phyloP scores from a whole-genome alignment of 2,797 vertebrate species.

The Dendrocincla fuliginosa region DNA sequence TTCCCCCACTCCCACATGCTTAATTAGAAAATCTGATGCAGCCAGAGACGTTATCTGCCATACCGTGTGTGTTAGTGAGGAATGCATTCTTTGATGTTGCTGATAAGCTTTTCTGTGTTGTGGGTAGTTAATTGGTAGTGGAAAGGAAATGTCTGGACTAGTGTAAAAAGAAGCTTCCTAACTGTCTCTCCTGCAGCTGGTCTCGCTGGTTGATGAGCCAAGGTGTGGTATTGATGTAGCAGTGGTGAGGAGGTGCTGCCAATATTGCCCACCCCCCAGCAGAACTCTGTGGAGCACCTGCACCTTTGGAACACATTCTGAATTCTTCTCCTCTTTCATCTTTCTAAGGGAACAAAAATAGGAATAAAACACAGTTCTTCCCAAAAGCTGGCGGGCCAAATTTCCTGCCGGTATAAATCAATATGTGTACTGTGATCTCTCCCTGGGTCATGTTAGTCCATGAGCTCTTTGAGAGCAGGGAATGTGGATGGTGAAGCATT shows the following conservation, averaged over 20 bases:
- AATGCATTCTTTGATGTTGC: slow-evolving; percentile 56
- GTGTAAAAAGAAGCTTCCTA: slow-evolving; percentile 64
- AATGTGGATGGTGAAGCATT: background rate
- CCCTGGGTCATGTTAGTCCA: background rate
- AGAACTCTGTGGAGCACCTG: slow-evolving; percentile 37
- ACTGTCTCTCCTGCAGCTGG: slow-evolving; percentile 66
- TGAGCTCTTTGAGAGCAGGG: background rate
- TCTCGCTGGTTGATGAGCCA: slow-evolving; percentile 62
- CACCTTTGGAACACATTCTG: slow-evolving; percentile 64
- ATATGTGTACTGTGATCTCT: background rate
- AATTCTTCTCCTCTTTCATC: slow-evolving; percentile 58
- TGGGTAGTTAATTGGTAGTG: slow-evolving; percentile 74
- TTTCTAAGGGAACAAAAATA: slow-evolving; percentile 35
- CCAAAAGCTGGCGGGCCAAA: slow-evolving; percentile 11
- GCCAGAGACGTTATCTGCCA: slow-evolving; percentile 56
- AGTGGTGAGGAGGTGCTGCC: slow-evolving; percentile 27
- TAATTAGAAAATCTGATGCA: slow-evolving; percentile 66
- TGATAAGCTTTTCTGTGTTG: slow-evolving; percentile 66
- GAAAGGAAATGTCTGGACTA: slow-evolving; percentile 73
- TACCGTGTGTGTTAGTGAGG: slow-evolving; percentile 64
- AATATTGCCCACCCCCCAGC: slow-evolving; percentile 40
- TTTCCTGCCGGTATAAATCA: slow-evolving; percentile 34
- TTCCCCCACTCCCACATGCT: slow-evolving; percentile 12
- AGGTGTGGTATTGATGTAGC: slow-evolving; percentile 55
- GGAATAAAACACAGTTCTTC: slow-evolving; percentile 40